These are phyloP conservation scores for Tauraco hartlaubi DNA, from an alignment of 2,797 vertebrate species.

Conservation along the genomic window DNA sequence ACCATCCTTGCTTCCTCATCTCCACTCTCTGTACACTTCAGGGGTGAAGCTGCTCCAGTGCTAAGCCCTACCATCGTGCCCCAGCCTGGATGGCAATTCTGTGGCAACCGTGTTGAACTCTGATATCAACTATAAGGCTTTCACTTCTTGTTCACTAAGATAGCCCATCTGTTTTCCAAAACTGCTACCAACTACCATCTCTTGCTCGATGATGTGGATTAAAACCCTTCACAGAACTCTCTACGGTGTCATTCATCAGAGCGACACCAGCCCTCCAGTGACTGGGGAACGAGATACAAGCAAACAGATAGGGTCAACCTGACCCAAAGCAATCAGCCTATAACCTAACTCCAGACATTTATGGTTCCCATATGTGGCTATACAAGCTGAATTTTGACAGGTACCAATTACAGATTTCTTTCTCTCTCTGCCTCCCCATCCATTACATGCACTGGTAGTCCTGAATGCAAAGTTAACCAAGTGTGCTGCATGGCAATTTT, in stretches of 20 bases:
- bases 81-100: neutral
- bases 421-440: neutral
- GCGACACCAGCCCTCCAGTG: neutral
- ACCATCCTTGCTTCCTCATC: neutral
- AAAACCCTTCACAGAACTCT: neutral
- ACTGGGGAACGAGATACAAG: neutral
- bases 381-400: neutral
- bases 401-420: neutral
- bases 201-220: neutral
- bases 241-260: neutral
- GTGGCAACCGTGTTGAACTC: neutral
- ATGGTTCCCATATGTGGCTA: neutral
- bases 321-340: neutral
- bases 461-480: neutral
- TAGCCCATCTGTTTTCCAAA: neutral
- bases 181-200: neutral
- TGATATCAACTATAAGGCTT: neutral
- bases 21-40: neutral
- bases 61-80: rapidly evolving
- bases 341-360: neutral
- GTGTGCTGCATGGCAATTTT: neutral
- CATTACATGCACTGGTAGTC: neutral
- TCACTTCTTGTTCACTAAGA: neutral
- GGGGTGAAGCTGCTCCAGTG: neutral
- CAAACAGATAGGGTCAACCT: neutral